These are phyloP conservation scores for Setophaga kirtlandii DNA, from an alignment of 2,113 vertebrate genomes.

Conservation along the genomic window DNA sequence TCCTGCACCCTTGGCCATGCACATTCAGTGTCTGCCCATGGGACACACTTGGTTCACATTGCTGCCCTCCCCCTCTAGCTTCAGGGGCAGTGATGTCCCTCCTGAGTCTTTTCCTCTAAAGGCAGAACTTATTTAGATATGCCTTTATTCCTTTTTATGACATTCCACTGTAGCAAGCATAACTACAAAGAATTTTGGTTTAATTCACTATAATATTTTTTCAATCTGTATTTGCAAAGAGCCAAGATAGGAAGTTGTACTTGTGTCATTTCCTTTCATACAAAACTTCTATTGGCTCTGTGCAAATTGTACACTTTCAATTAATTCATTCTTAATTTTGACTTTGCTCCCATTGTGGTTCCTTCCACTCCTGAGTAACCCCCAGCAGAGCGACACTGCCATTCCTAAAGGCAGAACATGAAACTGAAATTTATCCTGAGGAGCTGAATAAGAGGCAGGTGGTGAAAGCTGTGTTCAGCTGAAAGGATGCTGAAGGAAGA, in stretches of 20 bases:
- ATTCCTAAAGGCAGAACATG: background rate
- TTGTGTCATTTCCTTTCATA: background rate
- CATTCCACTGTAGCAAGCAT: accelerated
- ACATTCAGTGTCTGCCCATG: accelerated
- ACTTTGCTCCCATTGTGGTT: background rate
- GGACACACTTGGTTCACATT: background rate
- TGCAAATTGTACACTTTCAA: background rate
- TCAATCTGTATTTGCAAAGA: background rate
- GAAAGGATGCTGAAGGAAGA: background rate
- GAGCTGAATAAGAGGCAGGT: background rate
- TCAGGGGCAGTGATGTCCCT: background rate
- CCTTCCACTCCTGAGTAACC: background rate
- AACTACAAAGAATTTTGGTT: background rate
- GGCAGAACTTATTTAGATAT: background rate
- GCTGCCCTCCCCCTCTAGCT: background rate
- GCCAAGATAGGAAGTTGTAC: background rate
- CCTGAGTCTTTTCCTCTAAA: background rate
- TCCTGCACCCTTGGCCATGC: background rate
- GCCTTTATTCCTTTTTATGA: background rate
- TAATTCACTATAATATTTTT: background rate
- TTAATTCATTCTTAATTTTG: background rate
- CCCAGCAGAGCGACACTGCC: background rate
- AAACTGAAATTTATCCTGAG: background rate
- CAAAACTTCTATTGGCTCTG: background rate
- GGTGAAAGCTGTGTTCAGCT: background rate